Evolutionary conservation across 2,797 vertebrate species (phyloP).

Genomic region (Labroides dimidiatus): DNA sequence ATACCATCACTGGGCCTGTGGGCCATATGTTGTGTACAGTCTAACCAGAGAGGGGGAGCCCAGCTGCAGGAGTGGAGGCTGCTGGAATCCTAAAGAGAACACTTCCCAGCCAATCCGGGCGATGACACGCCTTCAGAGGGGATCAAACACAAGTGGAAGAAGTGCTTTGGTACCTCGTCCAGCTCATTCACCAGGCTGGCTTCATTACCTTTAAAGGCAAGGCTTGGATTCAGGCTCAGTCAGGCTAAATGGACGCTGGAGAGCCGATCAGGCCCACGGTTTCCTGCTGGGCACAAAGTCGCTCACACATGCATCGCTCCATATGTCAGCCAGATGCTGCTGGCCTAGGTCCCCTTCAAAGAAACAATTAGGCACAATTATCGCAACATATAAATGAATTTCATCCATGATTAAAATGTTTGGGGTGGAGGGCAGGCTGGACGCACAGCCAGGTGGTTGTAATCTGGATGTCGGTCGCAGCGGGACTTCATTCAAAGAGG

Average conservation of each 20-base stretch:
- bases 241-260: slow-evolving; percentile 57
- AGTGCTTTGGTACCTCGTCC: slow-evolving; percentile 31
- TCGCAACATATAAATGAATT: slow-evolving; percentile 87
- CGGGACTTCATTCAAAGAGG: slow-evolving; percentile 64
- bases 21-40: slow-evolving; percentile 54
- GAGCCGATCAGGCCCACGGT: slow-evolving; percentile 49
- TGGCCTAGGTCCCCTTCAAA: slow-evolving; percentile 80
- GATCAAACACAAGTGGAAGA: slow-evolving; percentile 33
- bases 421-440: slow-evolving; percentile 57
- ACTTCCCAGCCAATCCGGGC: slow-evolving; percentile 21
- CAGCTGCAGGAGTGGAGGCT: slow-evolving; percentile 31
- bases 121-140: slow-evolving; percentile 30
- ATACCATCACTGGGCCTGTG: slow-evolving; percentile 33
- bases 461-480: slow-evolving; percentile 77
- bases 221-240: slow-evolving; percentile 18
- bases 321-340: slow-evolving; percentile 84
- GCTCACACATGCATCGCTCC: slow-evolving; percentile 57
- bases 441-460: slow-evolving; percentile 83
- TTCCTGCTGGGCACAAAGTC: slow-evolving; percentile 77
- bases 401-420: slow-evolving; percentile 84
- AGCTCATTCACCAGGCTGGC: slow-evolving; percentile 42
- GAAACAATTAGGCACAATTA: slow-evolving; percentile 88
- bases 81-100: slow-evolving; percentile 53
- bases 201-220: slow-evolving; percentile 48
- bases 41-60: slow-evolving; percentile 29